Conservation (phyloP, 2,797 vertebrate species). For the Paedocypris micromegethes region DNA sequence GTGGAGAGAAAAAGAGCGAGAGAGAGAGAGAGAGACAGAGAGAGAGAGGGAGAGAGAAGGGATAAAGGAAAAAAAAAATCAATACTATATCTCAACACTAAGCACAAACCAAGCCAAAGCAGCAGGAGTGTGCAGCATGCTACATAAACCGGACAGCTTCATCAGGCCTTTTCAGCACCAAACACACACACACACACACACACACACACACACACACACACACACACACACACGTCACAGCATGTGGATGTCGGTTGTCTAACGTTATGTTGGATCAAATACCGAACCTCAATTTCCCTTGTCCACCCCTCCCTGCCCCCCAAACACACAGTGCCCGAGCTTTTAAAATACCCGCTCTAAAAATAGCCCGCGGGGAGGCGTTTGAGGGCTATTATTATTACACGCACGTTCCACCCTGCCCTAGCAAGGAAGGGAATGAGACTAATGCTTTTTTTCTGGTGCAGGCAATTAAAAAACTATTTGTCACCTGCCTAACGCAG, state of each 20-base stretch:
- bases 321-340: constrained; percentile 40
- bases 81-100: constrained; percentile 75
- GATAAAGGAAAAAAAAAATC: constrained; percentile 59
- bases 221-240: too few relatives aligned
- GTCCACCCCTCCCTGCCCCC: constrained; percentile 30
- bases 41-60: constrained; percentile 39
- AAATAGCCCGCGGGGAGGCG: constrained; percentile 61
- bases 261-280: constrained; percentile 53
- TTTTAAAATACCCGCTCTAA: constrained; percentile 68
- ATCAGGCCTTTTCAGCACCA: constrained; percentile 61
- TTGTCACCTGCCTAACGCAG: constrained; percentile 78
- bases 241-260: constrained; percentile 52
- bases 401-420: constrained; percentile 64
- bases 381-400: constrained; percentile 72
- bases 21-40: constrained; percentile 45
- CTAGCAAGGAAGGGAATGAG: constrained; percentile 73
- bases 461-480: constrained; percentile 91
- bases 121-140: constrained; percentile 74
- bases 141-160: constrained; percentile 75
- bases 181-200: constrained; percentile 50
- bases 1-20: constrained; percentile 61
- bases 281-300: constrained; percentile 57
- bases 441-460: constrained; percentile 82
- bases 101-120: constrained; percentile 73
- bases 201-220: constrained; percentile 47